Conservation (phyloP, 1,140 invertebrate species). For the Papilio dardanus region DNA sequence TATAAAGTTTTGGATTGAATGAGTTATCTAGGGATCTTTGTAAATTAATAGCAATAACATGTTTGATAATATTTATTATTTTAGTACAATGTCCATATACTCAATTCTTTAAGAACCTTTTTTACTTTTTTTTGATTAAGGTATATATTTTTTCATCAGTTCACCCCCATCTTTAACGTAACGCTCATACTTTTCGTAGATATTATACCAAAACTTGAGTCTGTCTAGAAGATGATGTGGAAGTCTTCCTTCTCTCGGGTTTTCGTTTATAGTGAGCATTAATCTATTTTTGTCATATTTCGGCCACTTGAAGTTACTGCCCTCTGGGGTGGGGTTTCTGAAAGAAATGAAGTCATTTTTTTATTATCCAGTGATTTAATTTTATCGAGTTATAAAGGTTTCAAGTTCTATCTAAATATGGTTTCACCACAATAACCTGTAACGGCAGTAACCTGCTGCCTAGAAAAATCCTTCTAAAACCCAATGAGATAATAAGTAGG, state of each 20-base stretch:
- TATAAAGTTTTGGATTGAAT: too few relatives aligned
- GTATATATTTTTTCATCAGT: constrained; percentile 30
- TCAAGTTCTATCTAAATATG: too few relatives aligned
- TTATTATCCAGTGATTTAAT: background rate
- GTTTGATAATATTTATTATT: too few relatives aligned
- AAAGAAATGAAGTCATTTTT: constrained; percentile 24
- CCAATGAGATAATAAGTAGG: too few relatives aligned
- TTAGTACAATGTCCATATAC: too few relatives aligned
- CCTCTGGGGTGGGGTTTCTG: constrained; percentile 44
- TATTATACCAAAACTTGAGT: constrained; percentile 20
- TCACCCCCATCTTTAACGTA: constrained; percentile 13
- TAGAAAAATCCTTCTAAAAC: too few relatives aligned
- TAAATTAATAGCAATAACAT: too few relatives aligned
- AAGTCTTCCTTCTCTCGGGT: background rate
- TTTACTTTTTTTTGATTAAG: constrained; percentile 8
- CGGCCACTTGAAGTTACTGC: constrained; percentile 35
- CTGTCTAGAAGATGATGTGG: constrained; percentile 19
- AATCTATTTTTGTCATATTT: constrained; percentile 35
- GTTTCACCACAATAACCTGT: too few relatives aligned
- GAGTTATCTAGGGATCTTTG: too few relatives aligned
- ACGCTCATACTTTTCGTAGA: constrained; percentile 21
- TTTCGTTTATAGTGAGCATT: constrained; percentile 40
- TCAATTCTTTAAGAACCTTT: too few relatives aligned
- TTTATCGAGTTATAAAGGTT: too few relatives aligned
- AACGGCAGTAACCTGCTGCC: too few relatives aligned